A percentile compares a stretch with the other conserved stretches of the same genome.
These are phyloP conservation scores for Acanthurus leucopareius DNA, from an alignment of 2,797 vertebrate genomes.

Conservation along the genomic window DNA sequence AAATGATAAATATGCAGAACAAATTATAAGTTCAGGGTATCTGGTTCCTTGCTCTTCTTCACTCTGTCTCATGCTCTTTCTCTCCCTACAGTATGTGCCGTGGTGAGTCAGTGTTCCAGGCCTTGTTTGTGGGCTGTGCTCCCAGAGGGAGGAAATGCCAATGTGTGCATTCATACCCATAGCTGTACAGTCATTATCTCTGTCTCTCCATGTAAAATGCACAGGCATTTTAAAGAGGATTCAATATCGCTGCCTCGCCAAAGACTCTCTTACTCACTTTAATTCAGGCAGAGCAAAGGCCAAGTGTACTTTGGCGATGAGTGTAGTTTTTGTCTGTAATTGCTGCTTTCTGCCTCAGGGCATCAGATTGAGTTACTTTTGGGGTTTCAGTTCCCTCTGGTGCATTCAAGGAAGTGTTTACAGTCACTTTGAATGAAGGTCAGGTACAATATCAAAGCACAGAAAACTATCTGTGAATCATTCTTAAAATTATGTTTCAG, in stretches of 20 bases:
- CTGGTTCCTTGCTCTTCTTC: not conserved
- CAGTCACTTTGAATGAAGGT: constrained; percentile 31
- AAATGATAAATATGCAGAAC: constrained; percentile 9
- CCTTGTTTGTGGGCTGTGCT: constrained; percentile 40
- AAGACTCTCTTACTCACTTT: constrained; percentile 13
- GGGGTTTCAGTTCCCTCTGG: constrained; percentile 29
- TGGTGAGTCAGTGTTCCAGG: constrained; percentile 66
- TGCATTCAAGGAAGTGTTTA: constrained; percentile 27
- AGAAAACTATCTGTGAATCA: too few species aligned
- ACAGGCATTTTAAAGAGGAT: constrained; percentile 35
- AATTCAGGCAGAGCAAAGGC: constrained; percentile 20
- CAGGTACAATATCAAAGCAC: constrained; percentile 10
- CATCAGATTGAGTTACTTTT: constrained; percentile 18
- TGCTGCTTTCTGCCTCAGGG: constrained; percentile 29
- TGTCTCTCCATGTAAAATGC: constrained; percentile 44
- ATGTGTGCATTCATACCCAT: constrained; percentile 59
- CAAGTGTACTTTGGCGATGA: constrained; percentile 32
- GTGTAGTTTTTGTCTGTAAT: constrained; percentile 26
- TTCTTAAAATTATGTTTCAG: too few species aligned
- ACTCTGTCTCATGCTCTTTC: not conserved
- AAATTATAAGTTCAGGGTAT: not conserved
- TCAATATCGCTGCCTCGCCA: constrained; percentile 41
- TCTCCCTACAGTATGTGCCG: constrained; percentile 13
- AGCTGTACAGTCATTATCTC: constrained; percentile 64
- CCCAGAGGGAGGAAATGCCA: constrained; percentile 75